A percentile compares a stretch with the other conserved stretches of the same genome.
Evolutionary conservation across 2,113 vertebrate species (phyloP).

Genomic region (Syngnathus scovelli): DNA sequence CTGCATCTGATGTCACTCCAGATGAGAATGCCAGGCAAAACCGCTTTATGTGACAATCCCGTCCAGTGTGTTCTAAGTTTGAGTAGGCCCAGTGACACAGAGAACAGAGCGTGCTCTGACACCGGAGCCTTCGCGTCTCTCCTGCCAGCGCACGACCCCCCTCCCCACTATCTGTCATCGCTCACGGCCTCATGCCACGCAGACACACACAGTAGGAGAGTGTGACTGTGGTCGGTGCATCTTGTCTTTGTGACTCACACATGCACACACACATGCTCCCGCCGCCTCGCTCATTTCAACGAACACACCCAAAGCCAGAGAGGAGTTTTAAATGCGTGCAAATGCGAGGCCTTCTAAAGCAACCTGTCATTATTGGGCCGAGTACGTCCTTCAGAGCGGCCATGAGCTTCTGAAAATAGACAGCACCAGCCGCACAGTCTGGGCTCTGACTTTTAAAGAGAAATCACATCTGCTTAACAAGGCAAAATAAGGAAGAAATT

Average conservation of each 20-base stretch:
- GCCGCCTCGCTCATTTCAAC: conserved; percentile 39
- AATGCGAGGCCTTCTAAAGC: conserved; percentile 53
- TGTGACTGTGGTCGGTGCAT: conserved; percentile 41
- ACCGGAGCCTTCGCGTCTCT: conserved; percentile 47
- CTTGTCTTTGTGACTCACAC: conserved; percentile 42
- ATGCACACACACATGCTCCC: conserved; percentile 22
- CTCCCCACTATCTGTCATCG: conserved; percentile 52
- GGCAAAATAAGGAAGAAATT: conserved; percentile 9
- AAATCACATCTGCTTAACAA: conserved; percentile 46
- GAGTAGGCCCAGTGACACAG: conserved; percentile 42
- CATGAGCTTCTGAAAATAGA: conserved; percentile 73
- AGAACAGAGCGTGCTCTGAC: conserved; percentile 53
- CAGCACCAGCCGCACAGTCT: conserved; percentile 64
- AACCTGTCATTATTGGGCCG: conserved; percentile 72
- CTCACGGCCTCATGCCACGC: conserved; percentile 47
- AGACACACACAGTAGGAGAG: conserved; percentile 40
- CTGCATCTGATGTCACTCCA: conserved; percentile 64
- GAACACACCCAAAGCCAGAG: conserved; percentile 58
- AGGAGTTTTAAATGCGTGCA: conserved; percentile 50
- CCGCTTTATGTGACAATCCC: conserved; percentile 51
- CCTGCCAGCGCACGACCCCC: conserved; percentile 32
- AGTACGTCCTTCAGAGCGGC: conserved; percentile 64
- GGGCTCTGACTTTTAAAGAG: conserved; percentile 66
- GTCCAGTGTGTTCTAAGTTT: conserved; percentile 46
- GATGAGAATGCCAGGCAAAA: conserved; percentile 38